phyloP scores from a whole-genome alignment of 1,140 invertebrate genomes.

The Atta colombica region DNA sequence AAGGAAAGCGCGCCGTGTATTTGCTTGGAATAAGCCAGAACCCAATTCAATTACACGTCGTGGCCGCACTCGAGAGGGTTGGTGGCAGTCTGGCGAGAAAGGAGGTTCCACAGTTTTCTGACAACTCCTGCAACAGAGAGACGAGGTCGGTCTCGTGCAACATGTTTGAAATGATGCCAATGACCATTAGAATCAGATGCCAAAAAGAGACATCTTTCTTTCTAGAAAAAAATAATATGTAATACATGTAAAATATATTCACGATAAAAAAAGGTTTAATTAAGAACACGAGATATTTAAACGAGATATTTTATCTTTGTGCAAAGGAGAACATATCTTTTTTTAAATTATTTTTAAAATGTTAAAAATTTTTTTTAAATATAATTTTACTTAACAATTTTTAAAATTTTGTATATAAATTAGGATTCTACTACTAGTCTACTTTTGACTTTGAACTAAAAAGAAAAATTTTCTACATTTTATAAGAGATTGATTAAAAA shows the following conservation, averaged over 20 bases:
- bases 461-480: not conserved
- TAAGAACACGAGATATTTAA: not conserved
- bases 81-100: slow-evolving; percentile 19
- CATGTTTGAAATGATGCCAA: slow-evolving; percentile 59
- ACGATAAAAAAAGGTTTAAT: not conserved
- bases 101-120: slow-evolving; percentile 54
- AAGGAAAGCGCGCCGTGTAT: slow-evolving; percentile 42
- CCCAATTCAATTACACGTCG: slow-evolving; percentile 72
- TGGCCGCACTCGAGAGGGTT: slow-evolving; percentile 33
- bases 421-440: not conserved
- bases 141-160: slow-evolving; percentile 41
- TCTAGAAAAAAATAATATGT: not conserved
- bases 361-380: slow-evolving; percentile 2
- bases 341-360: not conserved
- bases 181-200: slow-evolving; percentile 29
- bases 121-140: slow-evolving; percentile 37
- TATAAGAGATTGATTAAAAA: not conserved
- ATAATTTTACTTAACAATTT: not conserved
- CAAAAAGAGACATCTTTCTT: slow-evolving; percentile 34
- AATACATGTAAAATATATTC: not conserved
- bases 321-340: not conserved
- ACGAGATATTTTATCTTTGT: not conserved
- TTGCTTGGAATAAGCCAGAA: slow-evolving; percentile 58
- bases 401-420: not conserved
- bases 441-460: not conserved